Evolutionary conservation across 2,797 vertebrate genomes (phyloP), one percentile per base, ranked within the genome.

Genomic region (Sebastes iracundus): DNA sequence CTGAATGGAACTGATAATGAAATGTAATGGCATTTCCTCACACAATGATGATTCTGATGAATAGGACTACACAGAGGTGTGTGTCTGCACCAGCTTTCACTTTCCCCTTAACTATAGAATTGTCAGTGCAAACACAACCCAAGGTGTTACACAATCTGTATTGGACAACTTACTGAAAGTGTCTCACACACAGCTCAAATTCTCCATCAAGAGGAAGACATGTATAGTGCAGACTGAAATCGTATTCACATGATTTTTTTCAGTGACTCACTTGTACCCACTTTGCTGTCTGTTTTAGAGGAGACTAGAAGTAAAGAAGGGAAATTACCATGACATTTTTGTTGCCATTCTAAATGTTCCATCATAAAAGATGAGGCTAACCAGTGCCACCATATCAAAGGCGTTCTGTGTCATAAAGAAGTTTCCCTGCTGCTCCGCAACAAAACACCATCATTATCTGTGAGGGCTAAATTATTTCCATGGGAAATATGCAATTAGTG

Each of bases 1-100:
- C 72, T 88, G 72, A 78, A 72, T 78, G 58, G 72, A 90, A 66
- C 66, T 68, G 58, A 80, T 87, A 81, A 90, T 90, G 76, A 84
- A 85, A 92, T 85, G 70, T 80, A 77, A 90, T 85, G 84, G 60
- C 60, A 70, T 88, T 85, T 86, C 69, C 76, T 80, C 66, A 72
- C 66, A 75, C 68, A 52, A 76, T 83, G 64, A 69, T 64, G 73
- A 60, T 88, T 81, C 63, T 76, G 79, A 90, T 83, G 46, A 91
- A 84, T 79, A 46, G 55, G 42, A 62, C 30, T 20, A 23, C 22
- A 13, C 28, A 16, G 69, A 63, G 56, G n/a, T 66, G 73, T 42
- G 68, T 30, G 63, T 64, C 33, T 49, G n/a, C 9, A 42, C 53
- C 60, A 20, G 72, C 61, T 59, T 70, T 82, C 49, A 33, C 33